Base-by-base conservation (phyloP, 1,140 invertebrate species). In the Babylonia areolata region DNA sequence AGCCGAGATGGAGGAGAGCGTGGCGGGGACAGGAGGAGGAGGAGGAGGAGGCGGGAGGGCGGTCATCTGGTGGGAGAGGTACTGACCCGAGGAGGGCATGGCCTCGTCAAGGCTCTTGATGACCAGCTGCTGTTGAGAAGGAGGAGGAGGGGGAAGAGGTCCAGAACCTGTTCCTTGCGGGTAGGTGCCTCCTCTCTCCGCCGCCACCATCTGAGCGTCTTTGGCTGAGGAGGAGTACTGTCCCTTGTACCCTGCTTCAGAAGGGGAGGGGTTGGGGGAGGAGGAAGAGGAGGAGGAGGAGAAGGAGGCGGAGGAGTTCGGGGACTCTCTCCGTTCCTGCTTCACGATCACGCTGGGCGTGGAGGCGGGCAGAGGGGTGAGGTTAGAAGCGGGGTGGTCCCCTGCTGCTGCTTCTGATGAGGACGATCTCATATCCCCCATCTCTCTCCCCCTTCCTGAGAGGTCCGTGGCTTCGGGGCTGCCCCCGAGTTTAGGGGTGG, bases 341-440 rank as follows among this genome's bases (percentile, higher is more conserved):
- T 84, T 84, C n/a, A 84, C 82, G 33, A 46, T 84, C 28, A 84
- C 82, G 2, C 81, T 20, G 39, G 82, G 69, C 35, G 82, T 28
- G 28, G 58, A 0, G 28, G 58, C 6, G 58, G 58, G 58, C 58
- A 64, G 58, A 12, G 58, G 28, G 15, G 58, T 23, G 58, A 20
- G 12, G 6, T 51, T 51, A 51, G 46, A 20, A 64, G 28, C 58
- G 5, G 58, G 20, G 28, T 12, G 58, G 58, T 64, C 58, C 58
- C 58, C 46, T 9, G 46, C 1, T 51, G 9, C 46, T n/a, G n/a
- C n/a, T n/a, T n/a, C n/a, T n/a, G n/a, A n/a, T n/a, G n/a, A n/a
- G n/a, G n/a, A n/a, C n/a, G n/a, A n/a, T n/a, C n/a, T n/a, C n/a
- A n/a, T n/a, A n/a, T n/a, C 46, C 46, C 81, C n/a, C 31, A n/a